These are phyloP conservation scores for Notarius lentiginosus DNA, from an alignment of 2,113 vertebrate genomes.

Conservation along the genomic window DNA sequence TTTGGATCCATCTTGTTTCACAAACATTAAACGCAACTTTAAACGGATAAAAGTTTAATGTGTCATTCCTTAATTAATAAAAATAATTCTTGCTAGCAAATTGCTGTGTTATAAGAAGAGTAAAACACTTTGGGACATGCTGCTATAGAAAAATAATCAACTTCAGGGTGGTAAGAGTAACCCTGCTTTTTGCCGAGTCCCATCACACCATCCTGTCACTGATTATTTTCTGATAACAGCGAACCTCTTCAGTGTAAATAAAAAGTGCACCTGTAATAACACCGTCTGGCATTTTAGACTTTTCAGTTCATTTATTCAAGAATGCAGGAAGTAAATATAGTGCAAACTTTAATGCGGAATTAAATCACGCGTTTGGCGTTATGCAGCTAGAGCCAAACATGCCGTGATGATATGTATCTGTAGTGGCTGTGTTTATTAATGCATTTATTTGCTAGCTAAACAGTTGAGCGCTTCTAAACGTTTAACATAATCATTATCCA, in stretches of 20 bases:
- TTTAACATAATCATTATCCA: not conserved
- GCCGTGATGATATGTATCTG: not conserved
- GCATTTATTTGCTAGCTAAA: not conserved
- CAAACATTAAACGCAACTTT: not conserved
- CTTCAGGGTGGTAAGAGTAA: not conserved
- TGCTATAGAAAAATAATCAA: not conserved
- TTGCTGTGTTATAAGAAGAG: not conserved
- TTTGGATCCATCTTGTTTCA: not conserved
- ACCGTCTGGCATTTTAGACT: not conserved
- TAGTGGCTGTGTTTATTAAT: not conserved
- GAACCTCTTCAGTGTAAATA: constrained; percentile 4
- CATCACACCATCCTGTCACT: not conserved
- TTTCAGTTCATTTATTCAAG: not conserved
- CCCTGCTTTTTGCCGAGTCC: not conserved
- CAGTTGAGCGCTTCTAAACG: not conserved
- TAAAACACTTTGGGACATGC: not conserved
- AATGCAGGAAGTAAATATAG: not conserved
- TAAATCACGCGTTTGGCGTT: not conserved
- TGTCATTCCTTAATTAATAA: not conserved
- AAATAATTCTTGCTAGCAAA: not conserved
- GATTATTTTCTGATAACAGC: not conserved
- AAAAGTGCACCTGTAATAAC: constrained; percentile 15
- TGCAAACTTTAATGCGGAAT: not conserved
- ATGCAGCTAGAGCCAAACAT: not conserved
- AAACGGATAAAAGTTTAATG: not conserved